Conservation (phyloP, 2,797 vertebrate genomes). For the Phalloptychus januarius region DNA sequence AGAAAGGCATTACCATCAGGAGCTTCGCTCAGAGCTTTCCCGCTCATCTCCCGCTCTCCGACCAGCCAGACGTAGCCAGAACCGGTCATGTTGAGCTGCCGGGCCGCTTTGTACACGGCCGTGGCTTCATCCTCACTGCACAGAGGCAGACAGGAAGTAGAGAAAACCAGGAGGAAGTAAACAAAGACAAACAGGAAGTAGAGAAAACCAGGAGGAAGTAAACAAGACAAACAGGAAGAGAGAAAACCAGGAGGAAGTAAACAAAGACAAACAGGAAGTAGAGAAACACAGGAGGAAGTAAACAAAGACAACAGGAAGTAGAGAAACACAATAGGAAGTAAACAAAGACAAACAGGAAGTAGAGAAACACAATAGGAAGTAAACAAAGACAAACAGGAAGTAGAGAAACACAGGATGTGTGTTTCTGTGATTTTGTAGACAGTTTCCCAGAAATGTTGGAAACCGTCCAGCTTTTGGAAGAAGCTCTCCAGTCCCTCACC, state of each 20-base stretch:
- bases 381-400: neutral
- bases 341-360: conserved; percentile 23
- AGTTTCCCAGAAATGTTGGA: no score
- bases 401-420: neutral
- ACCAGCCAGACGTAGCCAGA: conserved; percentile 98
- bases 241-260: neutral
- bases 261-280: neutral
- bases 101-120: conserved; percentile 91
- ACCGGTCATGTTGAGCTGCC: conserved; percentile 96
- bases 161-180: neutral
- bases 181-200: neutral
- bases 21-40: conserved; percentile 93
- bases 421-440: no score
- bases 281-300: no score
- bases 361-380: conserved; percentile 9
- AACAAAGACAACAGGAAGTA: neutral
- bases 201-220: no score
- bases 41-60: conserved; percentile 94
- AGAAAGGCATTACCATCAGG: conserved; percentile 86
- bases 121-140: conserved; percentile 94
- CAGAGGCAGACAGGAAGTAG: neutral
- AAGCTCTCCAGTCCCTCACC: neutral
- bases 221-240: neutral
- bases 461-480: neutral
- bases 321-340: neutral